These are phyloP conservation scores for Calephelis nemesis DNA, from an alignment of 1,140 invertebrate species.

Conservation along the genomic window DNA sequence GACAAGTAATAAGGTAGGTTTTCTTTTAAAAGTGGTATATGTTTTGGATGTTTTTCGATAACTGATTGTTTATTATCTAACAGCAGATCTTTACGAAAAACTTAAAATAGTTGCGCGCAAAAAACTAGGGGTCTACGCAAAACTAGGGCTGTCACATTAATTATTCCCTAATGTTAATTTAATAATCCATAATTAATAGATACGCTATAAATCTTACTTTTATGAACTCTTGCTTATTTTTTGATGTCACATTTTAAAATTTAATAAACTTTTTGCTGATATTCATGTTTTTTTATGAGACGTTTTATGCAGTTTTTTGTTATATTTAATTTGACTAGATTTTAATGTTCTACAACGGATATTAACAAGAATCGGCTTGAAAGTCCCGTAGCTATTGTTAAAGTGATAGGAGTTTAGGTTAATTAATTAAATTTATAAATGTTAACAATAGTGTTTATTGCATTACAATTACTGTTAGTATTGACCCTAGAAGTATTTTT, in stretches of 20 bases:
- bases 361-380: background rate
- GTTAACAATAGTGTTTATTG: too few species aligned
- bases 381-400: background rate
- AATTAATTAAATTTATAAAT: too few species aligned
- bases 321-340: background rate
- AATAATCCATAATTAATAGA: constrained; percentile 35
- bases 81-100: constrained; percentile 73
- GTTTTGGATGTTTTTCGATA: constrained; percentile 28
- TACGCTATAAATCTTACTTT: constrained; percentile 1
- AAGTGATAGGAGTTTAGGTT: too few species aligned
- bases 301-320: background rate
- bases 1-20: constrained; percentile 10
- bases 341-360: background rate
- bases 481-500: too few species aligned
- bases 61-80: constrained; percentile 57
- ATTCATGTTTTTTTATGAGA: background rate
- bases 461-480: too few species aligned
- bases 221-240: constrained; percentile 15
- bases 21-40: constrained; percentile 6
- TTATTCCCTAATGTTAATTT: constrained; percentile 45
- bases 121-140: constrained; percentile 48
- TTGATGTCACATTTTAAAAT: background rate
- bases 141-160: constrained; percentile 61
- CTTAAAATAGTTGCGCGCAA: constrained; percentile 70
- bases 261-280: constrained; percentile 8